Conservation (phyloP, 2,113 vertebrate genomes). For the Acrocephalus arundinaceus region DNA sequence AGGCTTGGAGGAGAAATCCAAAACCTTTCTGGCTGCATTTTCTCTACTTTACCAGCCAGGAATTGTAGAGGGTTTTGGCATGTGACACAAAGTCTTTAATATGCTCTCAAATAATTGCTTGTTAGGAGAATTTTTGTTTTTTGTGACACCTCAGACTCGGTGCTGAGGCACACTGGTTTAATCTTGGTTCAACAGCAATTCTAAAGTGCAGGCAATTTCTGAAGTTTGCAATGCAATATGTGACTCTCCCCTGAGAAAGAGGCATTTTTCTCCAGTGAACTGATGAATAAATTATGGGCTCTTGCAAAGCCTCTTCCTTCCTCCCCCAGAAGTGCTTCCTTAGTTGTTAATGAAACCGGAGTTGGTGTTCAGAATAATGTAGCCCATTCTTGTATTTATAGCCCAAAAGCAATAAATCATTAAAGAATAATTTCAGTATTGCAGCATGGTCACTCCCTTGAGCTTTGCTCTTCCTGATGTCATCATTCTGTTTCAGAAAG, state of each 20-base stretch:
- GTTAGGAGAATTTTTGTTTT: background rate
- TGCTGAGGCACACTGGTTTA: background rate
- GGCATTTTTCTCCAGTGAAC: slow-evolving; percentile 34
- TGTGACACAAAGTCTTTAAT: background rate
- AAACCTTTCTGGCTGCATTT: background rate
- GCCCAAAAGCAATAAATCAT: background rate
- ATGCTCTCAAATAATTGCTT: slow-evolving; percentile 17
- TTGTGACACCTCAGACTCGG: background rate
- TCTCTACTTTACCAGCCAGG: background rate
- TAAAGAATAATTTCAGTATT: background rate
- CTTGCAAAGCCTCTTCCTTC: slow-evolving; percentile 52
- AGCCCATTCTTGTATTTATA: background rate
- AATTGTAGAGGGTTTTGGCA: background rate
- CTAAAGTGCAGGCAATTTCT: slow-evolving; percentile 45
- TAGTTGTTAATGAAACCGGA: slow-evolving; percentile 57
- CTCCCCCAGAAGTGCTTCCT: slow-evolving; percentile 50
- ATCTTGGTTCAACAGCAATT: background rate
- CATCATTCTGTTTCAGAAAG: slow-evolving; percentile 77
- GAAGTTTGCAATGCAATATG: slow-evolving; percentile 20
- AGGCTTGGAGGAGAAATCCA: background rate
- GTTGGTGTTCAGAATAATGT: background rate
- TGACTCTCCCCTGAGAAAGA: slow-evolving; percentile 32
- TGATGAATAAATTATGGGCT: slow-evolving; percentile 61
- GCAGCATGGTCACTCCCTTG: background rate
- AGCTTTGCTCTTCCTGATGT: background rate